Evolutionary conservation across 2,888 invertebrate genomes (phyloP), one percentile per base, ranked within the genome.

Genomic region (Andrena bicolor): DNA sequence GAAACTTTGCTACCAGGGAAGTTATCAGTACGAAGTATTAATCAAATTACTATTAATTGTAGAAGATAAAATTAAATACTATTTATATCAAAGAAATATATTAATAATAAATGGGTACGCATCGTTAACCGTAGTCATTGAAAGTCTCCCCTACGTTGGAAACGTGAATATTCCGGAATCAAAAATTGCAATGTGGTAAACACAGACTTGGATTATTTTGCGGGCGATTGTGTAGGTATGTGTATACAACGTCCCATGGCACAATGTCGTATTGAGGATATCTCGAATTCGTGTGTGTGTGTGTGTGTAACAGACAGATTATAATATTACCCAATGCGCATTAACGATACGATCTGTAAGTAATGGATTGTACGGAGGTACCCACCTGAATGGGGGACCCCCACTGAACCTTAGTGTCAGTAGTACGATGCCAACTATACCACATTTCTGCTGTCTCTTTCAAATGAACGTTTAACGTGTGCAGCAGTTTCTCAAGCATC

Each of bases 311-410:
- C 35, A 63, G 71, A 69, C 28, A 56, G 32, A 26, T 60, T 68
- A 58, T 35, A 35, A 35, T 35, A 35, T 63, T 73, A 56, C 8
- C 6, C 32, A 7, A 63, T 32, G 49, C 60, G 56, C 48, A n/a
- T 87, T 79, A 89, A 56, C 85, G 88, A 83, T 86, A 89, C 6
- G 80, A 84, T 83, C 82, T 87, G 80, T 87, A 86, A 61, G 86
- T 80, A 86, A 84, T 82, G 80, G 84, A 88, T 83, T 88, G 88
- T 85, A 89, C 85, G 90, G 92, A 90, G 90, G 89, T 92, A 93
- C 93, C 91, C 90, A 93, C 93, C 93, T 93, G 90, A 83, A 93
- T 92, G 90, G 92, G 92, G 90, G 90, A 80, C 86, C 92, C 93
- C 93, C 91, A 93, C 82, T 90, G 86, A 83, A 88, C 86, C 68